Evolutionary conservation across 2,797 vertebrate species (phyloP), one percentile per base, ranked within the genome.

Genomic region (Ibycter americanus): DNA sequence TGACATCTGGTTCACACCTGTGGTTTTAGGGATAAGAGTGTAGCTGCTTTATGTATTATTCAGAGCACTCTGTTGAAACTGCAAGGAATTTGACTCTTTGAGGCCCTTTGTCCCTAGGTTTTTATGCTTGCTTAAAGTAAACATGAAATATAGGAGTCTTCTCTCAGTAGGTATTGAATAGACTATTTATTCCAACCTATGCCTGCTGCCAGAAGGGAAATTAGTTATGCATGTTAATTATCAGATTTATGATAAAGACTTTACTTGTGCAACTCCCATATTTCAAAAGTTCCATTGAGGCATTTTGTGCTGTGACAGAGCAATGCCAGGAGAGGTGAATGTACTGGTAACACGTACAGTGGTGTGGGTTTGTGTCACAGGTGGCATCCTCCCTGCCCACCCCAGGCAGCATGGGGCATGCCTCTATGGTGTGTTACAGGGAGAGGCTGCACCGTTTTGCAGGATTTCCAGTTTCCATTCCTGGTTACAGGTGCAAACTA

Each of bases 1-100:
- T 97, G 97, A 95, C 97, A 97, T 98, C 97, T 98, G 97, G 96
- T 97, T 98, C 96, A 95, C 97, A 98, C 98, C 98, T 98, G 97
- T 95, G 97, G 96, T 96, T 98, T 94, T 96, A 90, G 86, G 97
- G 97, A 97, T 96, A 94, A 98, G 96, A 96, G 83, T 26, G 0
- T 87, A 95, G 95, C 87, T 95, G 77, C 91, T 97, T 97, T 85
- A 95, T 97, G 95, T 96, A 96, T 96, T 96, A 97, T 96, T 98
- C 95, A 82, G 95, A 87, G 80, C 20, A 11, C 83, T 93, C 89
- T 89, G 47, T 68, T 44, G 83, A 71, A 77, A 82, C 67, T 95
- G 96, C 83, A 42, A 85, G 94, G 93, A 96, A 96, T 93, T 95
- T 92, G 94, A 93, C 89, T 96, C 91, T 96, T 96, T 84, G 73